Base-by-base conservation (phyloP, 1,140 invertebrate species). In the Asbolus verrucosus region DNA sequence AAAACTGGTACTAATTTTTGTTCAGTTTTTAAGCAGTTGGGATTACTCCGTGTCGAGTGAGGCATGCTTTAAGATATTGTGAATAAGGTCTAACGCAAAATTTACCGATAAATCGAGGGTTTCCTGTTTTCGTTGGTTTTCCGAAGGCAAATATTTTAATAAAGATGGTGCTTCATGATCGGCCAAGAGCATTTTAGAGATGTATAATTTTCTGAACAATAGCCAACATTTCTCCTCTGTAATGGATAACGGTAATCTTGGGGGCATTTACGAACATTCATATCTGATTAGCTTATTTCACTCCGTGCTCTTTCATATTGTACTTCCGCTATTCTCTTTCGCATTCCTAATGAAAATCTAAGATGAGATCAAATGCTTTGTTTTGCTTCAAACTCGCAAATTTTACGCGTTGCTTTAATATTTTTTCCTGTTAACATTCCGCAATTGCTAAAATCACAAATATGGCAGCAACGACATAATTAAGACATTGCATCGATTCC, bases 281-380 rank as follows among this genome's bases (percentile, higher is more conserved):
- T 69, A 62, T 61, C 67, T 69, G 67, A 69, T 69, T 69, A 69
- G 67, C 41, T 62, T 62, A 70, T 59, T 70, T 65, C 50, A 65
- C 62, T 61, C 24, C 13, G 27, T 67, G 43, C 65, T 67, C 27
- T 67, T 67, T 67, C 43, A 50, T 67, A 67, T 67, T 50, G 41
- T 50, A 59, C 54, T 67, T 50, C 65, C 41, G 65, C 65, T 33
- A 33, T 67, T 50, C 65, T 31, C 27, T 38, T 50, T 67, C 54
- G 36, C 27, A 67, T 50, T 39, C 27, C 43, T 54, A 67, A 67
- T 67, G 65, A 67, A 67, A 59, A 67, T 54, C 41, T 50, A 67
- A 67, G 43, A 67, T 67, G 41, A 50, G 43, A 67, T 67, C 65
- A 67, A 67, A 54, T 67, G 41, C 33, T 46, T 50, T 67, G 43